A percentile compares a stretch with the other conserved stretches of the same genome.
Evolutionary conservation across 2,888 invertebrate species (phyloP).

Genomic region (Acanthopleura granulata): DNA sequence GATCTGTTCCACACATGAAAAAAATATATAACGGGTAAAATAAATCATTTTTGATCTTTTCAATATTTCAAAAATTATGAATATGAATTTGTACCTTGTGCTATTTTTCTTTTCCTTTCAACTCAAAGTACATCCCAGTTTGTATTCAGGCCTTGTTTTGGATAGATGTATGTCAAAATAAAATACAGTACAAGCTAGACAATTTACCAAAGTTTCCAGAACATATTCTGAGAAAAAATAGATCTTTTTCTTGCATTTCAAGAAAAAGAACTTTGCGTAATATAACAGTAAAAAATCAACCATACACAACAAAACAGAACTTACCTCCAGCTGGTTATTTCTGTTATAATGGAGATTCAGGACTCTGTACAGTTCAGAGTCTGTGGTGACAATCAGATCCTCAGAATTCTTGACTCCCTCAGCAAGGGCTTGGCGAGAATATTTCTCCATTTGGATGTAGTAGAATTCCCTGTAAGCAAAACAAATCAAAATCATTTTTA

Average conservation of each 20-base stretch:
- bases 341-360: slow-evolving; percentile 87
- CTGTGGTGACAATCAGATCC: slow-evolving; percentile 92
- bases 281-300: too few relatives aligned
- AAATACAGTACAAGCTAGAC: too few relatives aligned
- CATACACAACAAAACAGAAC: slow-evolving; percentile 16
- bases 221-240: neutral
- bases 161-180: too few relatives aligned
- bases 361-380: slow-evolving; percentile 97
- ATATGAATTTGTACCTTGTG: too few relatives aligned
- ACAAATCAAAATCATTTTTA: neutral
- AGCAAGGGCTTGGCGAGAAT: slow-evolving; percentile 96
- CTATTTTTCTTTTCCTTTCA: too few relatives aligned
- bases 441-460: slow-evolving; percentile 99
- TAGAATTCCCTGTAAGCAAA: slow-evolving; percentile 89
- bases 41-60: too few relatives aligned
- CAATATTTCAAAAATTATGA: too few relatives aligned
- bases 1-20: too few relatives aligned
- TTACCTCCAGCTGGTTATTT: slow-evolving; percentile 70
- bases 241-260: neutral
- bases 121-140: too few relatives aligned
- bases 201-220: too few relatives aligned
- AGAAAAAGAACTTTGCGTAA: neutral
- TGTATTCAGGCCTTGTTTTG: too few relatives aligned
- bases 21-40: too few relatives aligned
- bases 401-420: slow-evolving; percentile 95